Evolutionary conservation across 2,113 vertebrate species (phyloP).

Genomic region (Gobio gobio): DNA sequence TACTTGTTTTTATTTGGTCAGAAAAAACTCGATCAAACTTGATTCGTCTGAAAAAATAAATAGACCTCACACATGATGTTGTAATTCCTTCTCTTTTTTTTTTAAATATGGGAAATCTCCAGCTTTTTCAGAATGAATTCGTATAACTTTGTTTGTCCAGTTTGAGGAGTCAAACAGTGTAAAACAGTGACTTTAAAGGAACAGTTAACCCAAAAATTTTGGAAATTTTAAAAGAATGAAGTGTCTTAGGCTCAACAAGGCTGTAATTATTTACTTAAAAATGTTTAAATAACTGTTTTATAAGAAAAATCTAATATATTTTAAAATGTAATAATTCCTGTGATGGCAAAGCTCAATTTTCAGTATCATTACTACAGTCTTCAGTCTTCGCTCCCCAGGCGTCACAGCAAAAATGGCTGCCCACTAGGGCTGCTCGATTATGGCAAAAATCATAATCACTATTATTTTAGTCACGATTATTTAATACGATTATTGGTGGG

Average conservation of each 20-base stretch:
- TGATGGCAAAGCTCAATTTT: no score
- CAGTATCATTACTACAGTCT: no score
- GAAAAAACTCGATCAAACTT: constrained; percentile 47
- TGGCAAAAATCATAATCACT: no score
- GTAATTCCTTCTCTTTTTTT: constrained; percentile 9
- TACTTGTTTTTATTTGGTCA: constrained; percentile 54
- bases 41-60: constrained; percentile 53
- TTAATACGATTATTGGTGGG: no score
- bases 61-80: constrained; percentile 30
- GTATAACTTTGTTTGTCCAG: not conserved
- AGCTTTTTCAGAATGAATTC: not conserved
- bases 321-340: no score
- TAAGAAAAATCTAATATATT: no score
- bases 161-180: not conserved
- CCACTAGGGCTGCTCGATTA: no score
- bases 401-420: no score
- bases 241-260: not conserved
- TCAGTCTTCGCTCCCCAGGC: no score
- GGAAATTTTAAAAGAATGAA: not conserved
- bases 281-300: no score
- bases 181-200: not conserved
- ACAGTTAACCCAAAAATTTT: not conserved
- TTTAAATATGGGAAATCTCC: not conserved
- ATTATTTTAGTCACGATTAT: no score
- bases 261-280: not conserved